These are phyloP conservation scores for Cyprinodon variegatus DNA, from an alignment of 2,113 vertebrate species.

Conservation along the genomic window DNA sequence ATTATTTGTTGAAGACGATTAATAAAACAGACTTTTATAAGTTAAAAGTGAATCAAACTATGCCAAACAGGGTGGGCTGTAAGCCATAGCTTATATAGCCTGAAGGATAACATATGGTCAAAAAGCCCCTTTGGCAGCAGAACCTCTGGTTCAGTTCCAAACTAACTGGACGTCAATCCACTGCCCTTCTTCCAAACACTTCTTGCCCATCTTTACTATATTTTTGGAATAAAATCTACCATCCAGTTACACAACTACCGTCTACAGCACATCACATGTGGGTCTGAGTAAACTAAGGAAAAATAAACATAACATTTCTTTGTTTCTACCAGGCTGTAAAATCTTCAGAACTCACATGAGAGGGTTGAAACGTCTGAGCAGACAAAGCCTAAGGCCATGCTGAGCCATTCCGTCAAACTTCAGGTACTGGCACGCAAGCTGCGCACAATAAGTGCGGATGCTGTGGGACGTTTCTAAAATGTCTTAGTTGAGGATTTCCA, in stretches of 20 bases:
- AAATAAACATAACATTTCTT: neutral
- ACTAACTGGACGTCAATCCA: constrained; percentile 6
- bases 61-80: neutral
- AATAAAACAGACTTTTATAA: no score
- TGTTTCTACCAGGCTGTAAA: constrained; percentile 36
- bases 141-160: constrained; percentile 8
- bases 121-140: constrained; percentile 1
- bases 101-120: constrained; percentile 4
- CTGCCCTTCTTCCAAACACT: neutral
- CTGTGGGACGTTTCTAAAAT: constrained; percentile 18
- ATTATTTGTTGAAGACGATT: neutral
- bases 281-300: constrained; percentile 4
- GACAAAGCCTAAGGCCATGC: constrained; percentile 43
- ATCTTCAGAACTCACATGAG: constrained; percentile 43
- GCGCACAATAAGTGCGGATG: constrained; percentile 26
- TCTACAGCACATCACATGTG: constrained; percentile 9
- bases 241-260: no score
- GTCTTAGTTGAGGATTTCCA: constrained; percentile 22
- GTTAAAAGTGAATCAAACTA: neutral
- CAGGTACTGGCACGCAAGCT: neutral
- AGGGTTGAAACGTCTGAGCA: constrained; percentile 38
- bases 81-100: neutral
- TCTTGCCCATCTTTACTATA: neutral
- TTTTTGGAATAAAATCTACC: no score
- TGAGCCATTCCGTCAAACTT: constrained; percentile 31